Evolutionary conservation across 2,797 vertebrate species (phyloP), one percentile per base, ranked within the genome.

Genomic region (Sebastes nivosus): DNA sequence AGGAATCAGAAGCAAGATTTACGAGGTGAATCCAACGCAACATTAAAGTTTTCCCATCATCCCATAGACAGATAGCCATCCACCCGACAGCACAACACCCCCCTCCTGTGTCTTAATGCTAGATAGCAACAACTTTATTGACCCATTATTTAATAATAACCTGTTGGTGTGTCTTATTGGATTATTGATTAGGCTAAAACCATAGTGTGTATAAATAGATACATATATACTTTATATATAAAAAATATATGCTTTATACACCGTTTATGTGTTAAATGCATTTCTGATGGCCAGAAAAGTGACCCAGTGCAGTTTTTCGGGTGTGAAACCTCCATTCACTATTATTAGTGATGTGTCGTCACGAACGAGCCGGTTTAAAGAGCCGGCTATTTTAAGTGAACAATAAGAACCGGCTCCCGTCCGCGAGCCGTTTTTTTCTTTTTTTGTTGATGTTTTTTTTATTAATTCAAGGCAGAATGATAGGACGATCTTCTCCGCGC

Each of bases 81-180:
- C 54, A 73, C 86, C 80, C 65, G 70, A 77, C 76, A 92, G 93
- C 80, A 89, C 93, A 94, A 94, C 88, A 93, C 36, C 86, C 86
- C 94, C 94, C 92, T 94, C 94, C 90, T 94, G 94, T 90, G 94
- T 94, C 86, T 90, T 87, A 77, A 85, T 81, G 75, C 60, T 70
- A 88, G 67, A 94, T 91, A 85, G 93, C 93, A 94, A 46, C 88
- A 46, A 67, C 2, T 24, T 67, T 67, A 58, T 75, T 80, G 54
- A 72, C 32, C 20, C 7, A 34, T 34, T 30, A 32, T 76, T 58
- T 65, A 22, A n/a, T 11, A 29, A n/a, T 11, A 29, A 12, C 25
- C 20, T 58, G 1, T 25, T 20, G 27, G 2, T 32, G 13, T 5
- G 12, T 73, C 71, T 79, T 2, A 0, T 8, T 36, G 2, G n/a